phyloP scores from a whole-genome alignment of 1,140 invertebrate genomes.

The Drosophila kanapiae region DNA sequence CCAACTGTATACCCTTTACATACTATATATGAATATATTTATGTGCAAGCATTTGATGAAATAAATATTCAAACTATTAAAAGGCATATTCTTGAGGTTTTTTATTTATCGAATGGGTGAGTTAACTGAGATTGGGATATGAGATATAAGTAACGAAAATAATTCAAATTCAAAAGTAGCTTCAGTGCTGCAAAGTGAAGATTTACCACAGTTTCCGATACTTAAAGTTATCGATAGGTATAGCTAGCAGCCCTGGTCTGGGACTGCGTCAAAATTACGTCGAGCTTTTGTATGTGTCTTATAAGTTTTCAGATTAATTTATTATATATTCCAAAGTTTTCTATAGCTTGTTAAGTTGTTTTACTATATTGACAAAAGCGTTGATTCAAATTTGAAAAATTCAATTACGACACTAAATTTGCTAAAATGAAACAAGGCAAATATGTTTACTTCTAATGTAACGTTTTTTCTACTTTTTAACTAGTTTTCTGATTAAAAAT shows the following conservation, averaged over 20 bases:
- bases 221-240: background rate
- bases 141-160: background rate
- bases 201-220: background rate
- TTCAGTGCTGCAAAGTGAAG: background rate
- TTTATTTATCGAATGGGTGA: background rate
- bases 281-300: background rate
- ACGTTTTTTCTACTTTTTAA: too few species aligned
- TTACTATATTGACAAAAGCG: too few species aligned
- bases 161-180: background rate
- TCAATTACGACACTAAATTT: too few species aligned
- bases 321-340: too few species aligned
- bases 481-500: too few species aligned
- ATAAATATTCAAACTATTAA: conserved; percentile 72
- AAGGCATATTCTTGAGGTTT: conserved; percentile 13
- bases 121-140: accelerated
- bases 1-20: conserved; percentile 54
- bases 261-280: background rate
- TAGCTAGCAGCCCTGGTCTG: background rate
- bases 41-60: conserved; percentile 75
- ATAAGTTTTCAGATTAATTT: background rate
- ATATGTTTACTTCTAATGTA: too few species aligned
- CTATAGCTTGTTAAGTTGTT: too few species aligned
- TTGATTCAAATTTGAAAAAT: too few species aligned
- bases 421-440: too few species aligned
- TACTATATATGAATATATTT: conserved; percentile 69